Percentiles rank a stretch among this genome's conserved stretches.
Conservation (phyloP, 2,888 invertebrate species). For the Ichneumoninae sp. region DNA sequence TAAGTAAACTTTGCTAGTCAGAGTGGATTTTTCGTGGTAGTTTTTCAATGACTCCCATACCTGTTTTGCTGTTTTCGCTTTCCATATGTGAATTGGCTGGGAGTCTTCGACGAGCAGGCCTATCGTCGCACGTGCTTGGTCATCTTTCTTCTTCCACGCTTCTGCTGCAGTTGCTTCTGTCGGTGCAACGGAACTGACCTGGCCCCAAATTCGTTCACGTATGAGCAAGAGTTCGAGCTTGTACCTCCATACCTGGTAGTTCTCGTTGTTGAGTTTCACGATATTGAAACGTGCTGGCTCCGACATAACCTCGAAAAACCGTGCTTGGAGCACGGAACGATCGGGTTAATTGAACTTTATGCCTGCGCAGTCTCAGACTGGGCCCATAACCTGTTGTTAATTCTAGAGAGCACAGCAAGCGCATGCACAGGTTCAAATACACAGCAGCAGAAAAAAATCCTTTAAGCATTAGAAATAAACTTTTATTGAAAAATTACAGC, state of each 20-base stretch:
- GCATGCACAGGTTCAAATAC: too few relatives aligned
- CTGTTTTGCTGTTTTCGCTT: constrained; percentile 36
- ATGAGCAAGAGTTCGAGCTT: constrained; percentile 64
- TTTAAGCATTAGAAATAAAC: too few relatives aligned
- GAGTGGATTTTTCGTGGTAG: constrained; percentile 46
- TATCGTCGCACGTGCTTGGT: constrained; percentile 61
- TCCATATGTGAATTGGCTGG: constrained; percentile 53
- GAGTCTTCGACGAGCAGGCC: constrained; percentile 61
- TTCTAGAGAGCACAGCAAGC: too few relatives aligned
- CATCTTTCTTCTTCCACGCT: constrained; percentile 67
- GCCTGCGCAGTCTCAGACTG: too few relatives aligned
- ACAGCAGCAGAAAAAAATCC: too few relatives aligned
- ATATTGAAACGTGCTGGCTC: constrained; percentile 6
- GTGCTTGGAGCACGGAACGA: too few relatives aligned
- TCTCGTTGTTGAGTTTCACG: constrained; percentile 51
- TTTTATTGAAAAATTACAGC: too few relatives aligned
- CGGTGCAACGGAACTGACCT: constrained; percentile 46
- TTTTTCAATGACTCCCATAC: constrained; percentile 50
- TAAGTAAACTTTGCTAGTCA: constrained; percentile 57
- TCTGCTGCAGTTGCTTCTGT: constrained; percentile 35
- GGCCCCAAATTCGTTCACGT: constrained; percentile 67
- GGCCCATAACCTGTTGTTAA: too few relatives aligned
- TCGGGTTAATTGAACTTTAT: too few relatives aligned
- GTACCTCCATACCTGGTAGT: constrained; percentile 66
- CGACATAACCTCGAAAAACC: constrained; percentile 18